Evolutionary conservation across 2,888 invertebrate species (phyloP).

Genomic region (Drosophila bunnanda): DNA sequence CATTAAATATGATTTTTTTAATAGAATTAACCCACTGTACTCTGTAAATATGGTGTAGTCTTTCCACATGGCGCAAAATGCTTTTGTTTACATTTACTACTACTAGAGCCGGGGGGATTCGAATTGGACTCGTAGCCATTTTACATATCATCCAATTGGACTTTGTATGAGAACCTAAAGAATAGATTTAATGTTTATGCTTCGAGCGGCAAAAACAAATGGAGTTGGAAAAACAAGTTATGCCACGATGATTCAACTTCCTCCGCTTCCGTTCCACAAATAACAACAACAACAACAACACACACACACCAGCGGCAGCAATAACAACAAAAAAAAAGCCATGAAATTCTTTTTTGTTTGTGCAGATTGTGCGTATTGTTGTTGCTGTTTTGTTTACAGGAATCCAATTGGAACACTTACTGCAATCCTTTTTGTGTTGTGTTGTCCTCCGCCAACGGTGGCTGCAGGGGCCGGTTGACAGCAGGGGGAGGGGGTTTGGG

Average conservation of each 20-base stretch:
- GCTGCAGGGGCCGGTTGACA: no score
- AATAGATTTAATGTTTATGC: slow-evolving; percentile 25
- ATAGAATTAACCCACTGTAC: neutral
- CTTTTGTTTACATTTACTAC: slow-evolving; percentile 64
- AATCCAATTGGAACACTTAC: slow-evolving; percentile 54
- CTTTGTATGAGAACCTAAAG: slow-evolving; percentile 21
- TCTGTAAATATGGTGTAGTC: neutral
- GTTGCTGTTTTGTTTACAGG: slow-evolving; percentile 57
- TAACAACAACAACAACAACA: slow-evolving; percentile 17
- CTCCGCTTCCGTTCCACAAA: slow-evolving; percentile 60
- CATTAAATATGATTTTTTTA: neutral
- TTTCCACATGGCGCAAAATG: slow-evolving; percentile 43
- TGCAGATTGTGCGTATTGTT: slow-evolving; percentile 20
- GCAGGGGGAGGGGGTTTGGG: neutral
- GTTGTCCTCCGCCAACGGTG: slow-evolving; percentile 19
- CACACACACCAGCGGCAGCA: neutral
- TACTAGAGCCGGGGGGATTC: slow-evolving; percentile 28
- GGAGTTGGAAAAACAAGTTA: slow-evolving; percentile 69
- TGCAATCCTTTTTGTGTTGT: slow-evolving; percentile 24
- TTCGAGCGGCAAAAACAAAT: slow-evolving; percentile 26
- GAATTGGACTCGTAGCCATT: slow-evolving; percentile 12
- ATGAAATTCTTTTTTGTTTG: slow-evolving; percentile 20
- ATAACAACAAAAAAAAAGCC: neutral
- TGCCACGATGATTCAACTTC: slow-evolving; percentile 74
- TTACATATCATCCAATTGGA: slow-evolving; percentile 28